A percentile compares a stretch with the other conserved stretches of the same genome.
phyloP scores from a whole-genome alignment of 2,113 vertebrate genomes.

The Tenebrosternarchus preto region DNA sequence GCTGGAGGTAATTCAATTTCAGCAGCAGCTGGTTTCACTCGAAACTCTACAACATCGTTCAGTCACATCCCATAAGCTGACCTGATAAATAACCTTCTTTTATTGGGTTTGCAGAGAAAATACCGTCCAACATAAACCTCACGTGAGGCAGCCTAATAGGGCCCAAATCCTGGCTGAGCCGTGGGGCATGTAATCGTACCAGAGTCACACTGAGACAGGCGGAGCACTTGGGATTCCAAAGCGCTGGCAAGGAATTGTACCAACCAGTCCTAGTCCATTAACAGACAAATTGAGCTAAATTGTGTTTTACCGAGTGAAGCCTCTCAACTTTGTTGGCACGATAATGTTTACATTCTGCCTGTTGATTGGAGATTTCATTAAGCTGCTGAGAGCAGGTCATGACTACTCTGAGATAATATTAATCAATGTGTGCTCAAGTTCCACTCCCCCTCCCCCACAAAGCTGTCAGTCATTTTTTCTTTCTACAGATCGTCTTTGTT shows the following conservation, averaged over 20 bases:
- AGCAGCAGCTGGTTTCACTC: slow-evolving; percentile 78
- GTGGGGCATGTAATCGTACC: slow-evolving; percentile 51
- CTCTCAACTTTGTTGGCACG: not conserved
- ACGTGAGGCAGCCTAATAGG: slow-evolving; percentile 56
- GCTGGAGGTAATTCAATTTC: slow-evolving; percentile 72
- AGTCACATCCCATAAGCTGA: slow-evolving; percentile 72
- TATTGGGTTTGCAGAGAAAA: slow-evolving; percentile 80
- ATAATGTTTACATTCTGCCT: slow-evolving; percentile 19
- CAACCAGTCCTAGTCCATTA: slow-evolving; percentile 4
- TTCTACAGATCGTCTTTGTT: not conserved
- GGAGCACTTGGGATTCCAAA: slow-evolving; percentile 8
- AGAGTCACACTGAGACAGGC: slow-evolving; percentile 10
- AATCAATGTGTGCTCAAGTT: slow-evolving; percentile 1
- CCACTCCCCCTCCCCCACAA: not conserved
- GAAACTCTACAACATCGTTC: slow-evolving; percentile 73
- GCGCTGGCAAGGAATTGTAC: slow-evolving; percentile 12
- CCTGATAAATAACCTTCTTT: slow-evolving; percentile 77
- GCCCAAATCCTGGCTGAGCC: slow-evolving; percentile 55
- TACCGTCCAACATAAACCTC: slow-evolving; percentile 66
- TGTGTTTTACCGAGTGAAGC: slow-evolving; percentile 10
- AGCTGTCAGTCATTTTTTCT: slow-evolving; percentile 2
- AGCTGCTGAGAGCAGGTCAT: slow-evolving; percentile 14
- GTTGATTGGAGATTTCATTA: slow-evolving; percentile 9
- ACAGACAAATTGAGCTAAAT: slow-evolving; percentile 18
- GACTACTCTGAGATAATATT: slow-evolving; percentile 15